Evolutionary conservation across 1,140 invertebrate species (phyloP).

Genomic region (Pseudachorutes palmiensis): DNA sequence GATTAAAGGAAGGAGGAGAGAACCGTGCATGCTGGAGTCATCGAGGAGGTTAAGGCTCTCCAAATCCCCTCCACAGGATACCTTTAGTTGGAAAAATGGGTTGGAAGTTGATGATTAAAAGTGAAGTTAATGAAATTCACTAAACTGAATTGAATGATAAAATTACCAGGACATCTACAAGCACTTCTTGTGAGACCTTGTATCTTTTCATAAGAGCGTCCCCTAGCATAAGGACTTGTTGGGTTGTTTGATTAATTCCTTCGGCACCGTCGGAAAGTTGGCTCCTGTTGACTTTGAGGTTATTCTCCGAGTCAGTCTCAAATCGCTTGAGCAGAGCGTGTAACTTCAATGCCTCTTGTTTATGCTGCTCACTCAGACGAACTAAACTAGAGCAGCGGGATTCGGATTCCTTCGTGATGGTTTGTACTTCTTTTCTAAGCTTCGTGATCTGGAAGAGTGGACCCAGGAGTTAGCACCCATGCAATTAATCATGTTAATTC

Average conservation of each 20-base stretch:
- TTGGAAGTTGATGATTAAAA: too few relatives aligned
- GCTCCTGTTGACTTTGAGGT: conserved; percentile 1
- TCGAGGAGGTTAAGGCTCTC: not conserved
- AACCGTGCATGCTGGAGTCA: conserved; percentile 20
- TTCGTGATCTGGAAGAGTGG: conserved; percentile 27
- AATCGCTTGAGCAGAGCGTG: conserved; percentile 28
- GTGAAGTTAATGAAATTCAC: too few relatives aligned
- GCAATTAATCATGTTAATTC: too few relatives aligned
- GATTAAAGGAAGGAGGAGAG: conserved; percentile 30
- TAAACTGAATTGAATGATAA: too few relatives aligned
- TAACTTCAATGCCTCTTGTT: conserved; percentile 32
- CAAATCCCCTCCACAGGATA: too few relatives aligned
- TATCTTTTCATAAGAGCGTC: conserved; percentile 26
- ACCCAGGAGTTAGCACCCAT: too few relatives aligned
- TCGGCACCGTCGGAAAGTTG: conserved; percentile 20
- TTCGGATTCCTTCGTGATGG: conserved; percentile 28
- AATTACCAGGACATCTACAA: too few relatives aligned
- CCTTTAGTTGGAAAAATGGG: too few relatives aligned
- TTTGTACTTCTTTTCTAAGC: conserved; percentile 24
- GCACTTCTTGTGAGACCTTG: conserved; percentile 26
- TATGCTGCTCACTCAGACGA: conserved; percentile 35
- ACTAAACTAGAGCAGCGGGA: conserved; percentile 34
- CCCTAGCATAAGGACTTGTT: conserved; percentile 20
- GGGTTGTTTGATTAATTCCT: conserved; percentile 15
- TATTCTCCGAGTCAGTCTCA: conserved; percentile 18